These are phyloP conservation scores for Pseudochaenichthys georgianus DNA, from an alignment of 2,797 vertebrate genomes.

Conservation along the genomic window DNA sequence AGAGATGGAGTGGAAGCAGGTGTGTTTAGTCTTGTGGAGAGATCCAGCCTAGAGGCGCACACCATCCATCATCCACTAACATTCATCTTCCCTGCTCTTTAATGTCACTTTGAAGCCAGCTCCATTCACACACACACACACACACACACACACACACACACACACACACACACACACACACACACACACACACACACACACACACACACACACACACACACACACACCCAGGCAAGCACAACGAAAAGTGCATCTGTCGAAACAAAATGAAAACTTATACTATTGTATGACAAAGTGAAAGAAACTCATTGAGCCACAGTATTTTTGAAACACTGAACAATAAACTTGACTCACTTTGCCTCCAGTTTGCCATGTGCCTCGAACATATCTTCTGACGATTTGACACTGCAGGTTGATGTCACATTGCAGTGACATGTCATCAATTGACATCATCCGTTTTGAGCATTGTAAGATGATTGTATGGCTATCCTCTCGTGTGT, in stretches of 20 bases:
- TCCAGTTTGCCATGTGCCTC: neutral
- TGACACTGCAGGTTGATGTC: neutral
- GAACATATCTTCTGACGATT: neutral
- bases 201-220: slow-evolving; percentile 7
- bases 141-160: neutral
- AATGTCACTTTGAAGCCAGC: slow-evolving; percentile 21
- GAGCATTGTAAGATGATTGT: slow-evolving; percentile 1
- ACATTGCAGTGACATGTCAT: neutral
- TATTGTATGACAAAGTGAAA: too few species aligned
- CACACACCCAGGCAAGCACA: neutral
- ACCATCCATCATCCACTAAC: slow-evolving; percentile 52
- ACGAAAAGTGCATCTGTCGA: neutral
- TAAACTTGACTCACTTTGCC: neutral
- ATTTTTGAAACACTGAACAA: neutral
- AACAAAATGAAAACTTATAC: neutral
- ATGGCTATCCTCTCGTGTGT: neutral
- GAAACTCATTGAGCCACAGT: neutral
- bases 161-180: neutral
- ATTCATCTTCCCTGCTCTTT: slow-evolving; percentile 44
- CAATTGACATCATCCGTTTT: slow-evolving; percentile 10
- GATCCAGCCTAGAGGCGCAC: slow-evolving; percentile 38
- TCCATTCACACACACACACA: neutral
- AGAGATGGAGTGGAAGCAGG: slow-evolving; percentile 44
- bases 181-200: slow-evolving; percentile 4
- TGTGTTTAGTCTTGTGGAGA: slow-evolving; percentile 47